These are phyloP conservation scores for Trachymyrmex cornetzi DNA, from an alignment of 1,140 invertebrate species.

Conservation along the genomic window DNA sequence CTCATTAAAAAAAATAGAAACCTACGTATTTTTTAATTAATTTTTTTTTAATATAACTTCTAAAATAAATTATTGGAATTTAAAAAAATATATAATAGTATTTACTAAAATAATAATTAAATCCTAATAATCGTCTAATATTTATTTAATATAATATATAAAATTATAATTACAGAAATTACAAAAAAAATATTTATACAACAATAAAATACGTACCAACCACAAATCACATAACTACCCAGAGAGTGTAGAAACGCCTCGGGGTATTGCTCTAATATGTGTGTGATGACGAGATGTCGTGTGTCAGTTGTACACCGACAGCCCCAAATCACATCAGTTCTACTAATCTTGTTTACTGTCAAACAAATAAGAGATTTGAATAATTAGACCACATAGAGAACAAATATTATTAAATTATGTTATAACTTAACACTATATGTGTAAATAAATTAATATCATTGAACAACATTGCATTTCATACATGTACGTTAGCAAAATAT, in stretches of 20 bases:
- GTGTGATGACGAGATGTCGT: conserved; percentile 79
- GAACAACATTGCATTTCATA: neutral
- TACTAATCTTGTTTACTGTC: conserved; percentile 81
- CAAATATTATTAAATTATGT: neutral
- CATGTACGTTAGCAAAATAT: neutral
- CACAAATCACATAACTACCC: conserved; percentile 87
- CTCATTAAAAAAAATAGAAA: neutral
- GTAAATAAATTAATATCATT: conserved; percentile 18
- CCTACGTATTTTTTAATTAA: neutral
- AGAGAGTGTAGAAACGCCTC: conserved; percentile 84
- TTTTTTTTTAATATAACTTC: neutral
- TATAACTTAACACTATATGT: neutral
- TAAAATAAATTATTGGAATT: conserved; percentile 9
- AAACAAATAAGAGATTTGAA: conserved; percentile 59
- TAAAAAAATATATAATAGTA: neutral
- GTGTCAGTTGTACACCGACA: conserved; percentile 79
- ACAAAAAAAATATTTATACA: neutral
- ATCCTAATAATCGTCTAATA: neutral
- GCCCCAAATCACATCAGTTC: conserved; percentile 82
- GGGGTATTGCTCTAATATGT: conserved; percentile 81
- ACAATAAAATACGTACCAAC: conserved; percentile 82
- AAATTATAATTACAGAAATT: conserved; percentile 23
- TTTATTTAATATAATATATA: neutral
- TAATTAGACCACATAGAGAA: neutral
- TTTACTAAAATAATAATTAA: neutral